Evolutionary conservation across 2,797 vertebrate species (phyloP).

Genomic region (Sebastes goodei): DNA sequence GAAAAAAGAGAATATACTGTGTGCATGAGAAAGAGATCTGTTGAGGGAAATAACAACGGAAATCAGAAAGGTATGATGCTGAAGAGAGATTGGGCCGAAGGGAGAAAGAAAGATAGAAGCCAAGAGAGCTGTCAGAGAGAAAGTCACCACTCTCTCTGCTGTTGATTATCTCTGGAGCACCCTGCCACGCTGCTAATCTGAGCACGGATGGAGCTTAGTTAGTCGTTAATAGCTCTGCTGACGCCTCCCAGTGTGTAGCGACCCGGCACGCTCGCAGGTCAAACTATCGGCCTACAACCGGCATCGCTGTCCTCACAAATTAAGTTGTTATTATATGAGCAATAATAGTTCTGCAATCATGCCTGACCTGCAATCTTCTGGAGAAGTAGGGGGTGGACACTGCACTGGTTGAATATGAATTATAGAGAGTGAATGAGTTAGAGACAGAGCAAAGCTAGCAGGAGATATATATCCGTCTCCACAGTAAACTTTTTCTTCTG

Average conservation of each 20-base stretch:
- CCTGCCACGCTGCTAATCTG: constrained; percentile 41
- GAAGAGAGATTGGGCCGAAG: neutral
- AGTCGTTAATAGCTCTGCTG: constrained; percentile 50
- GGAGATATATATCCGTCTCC: neutral
- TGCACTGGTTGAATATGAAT: constrained; percentile 10
- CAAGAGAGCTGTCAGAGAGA: constrained; percentile 17
- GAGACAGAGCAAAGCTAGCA: neutral
- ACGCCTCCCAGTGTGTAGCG: constrained; percentile 28
- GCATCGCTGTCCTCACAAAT: constrained; percentile 1
- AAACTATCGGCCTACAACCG: constrained; percentile 6
- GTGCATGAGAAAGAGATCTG: neutral
- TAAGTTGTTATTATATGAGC: constrained; percentile 8
- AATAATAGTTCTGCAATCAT: constrained; percentile 9
- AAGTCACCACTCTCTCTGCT: constrained; percentile 29
- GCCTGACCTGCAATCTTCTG: neutral
- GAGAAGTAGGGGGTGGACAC: neutral
- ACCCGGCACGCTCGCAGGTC: constrained; percentile 43
- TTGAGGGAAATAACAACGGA: neutral
- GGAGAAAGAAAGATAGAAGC: neutral
- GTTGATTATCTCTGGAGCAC: constrained; percentile 51
- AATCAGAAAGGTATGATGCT: neutral
- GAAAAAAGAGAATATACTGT: neutral
- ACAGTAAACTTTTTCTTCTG: neutral
- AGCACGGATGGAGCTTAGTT: constrained; percentile 36
- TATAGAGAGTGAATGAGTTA: neutral